phyloP scores from a whole-genome alignment of 2,888 invertebrate species.

The Hirudinaria manillensis region DNA sequence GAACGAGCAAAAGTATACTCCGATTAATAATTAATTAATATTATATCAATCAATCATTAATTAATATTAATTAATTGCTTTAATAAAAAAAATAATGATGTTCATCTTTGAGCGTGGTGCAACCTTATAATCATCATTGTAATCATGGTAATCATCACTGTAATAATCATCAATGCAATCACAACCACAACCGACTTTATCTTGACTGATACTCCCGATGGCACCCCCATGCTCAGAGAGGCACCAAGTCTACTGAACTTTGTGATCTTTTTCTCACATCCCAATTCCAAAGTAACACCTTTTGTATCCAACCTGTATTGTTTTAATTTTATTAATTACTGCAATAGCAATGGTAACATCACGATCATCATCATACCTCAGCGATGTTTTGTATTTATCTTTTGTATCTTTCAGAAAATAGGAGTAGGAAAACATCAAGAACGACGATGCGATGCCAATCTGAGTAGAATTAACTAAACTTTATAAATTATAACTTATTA shows the following conservation, averaged over 20 bases:
- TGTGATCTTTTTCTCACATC: conserved; percentile 84
- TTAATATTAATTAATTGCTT: conserved; percentile 2
- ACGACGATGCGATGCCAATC: conserved; percentile 50
- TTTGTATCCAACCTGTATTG: conserved; percentile 45
- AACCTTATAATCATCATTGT: neutral
- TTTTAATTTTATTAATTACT: conserved; percentile 25
- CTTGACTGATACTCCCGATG: conserved; percentile 80
- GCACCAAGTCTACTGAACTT: conserved; percentile 81
- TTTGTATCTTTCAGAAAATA: conserved; percentile 72
- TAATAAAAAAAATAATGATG: neutral
- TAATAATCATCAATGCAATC: neutral
- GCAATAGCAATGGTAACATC: neutral
- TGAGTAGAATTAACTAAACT: conserved; percentile 41
- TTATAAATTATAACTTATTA: too few species aligned
- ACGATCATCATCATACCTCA: conserved; percentile 65
- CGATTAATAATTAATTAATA: neutral
- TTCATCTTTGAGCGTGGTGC: too few species aligned
- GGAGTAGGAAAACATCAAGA: conserved; percentile 61
- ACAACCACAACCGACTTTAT: conserved; percentile 64
- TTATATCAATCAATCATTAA: neutral
- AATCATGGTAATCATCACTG: neutral
- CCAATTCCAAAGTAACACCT: conserved; percentile 80
- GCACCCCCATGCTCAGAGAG: conserved; percentile 75
- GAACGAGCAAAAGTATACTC: neutral
- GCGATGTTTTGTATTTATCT: conserved; percentile 65